Evolutionary conservation across 2,113 vertebrate genomes (phyloP), one percentile per base, ranked within the genome.

Genomic region (Paedocypris sp.): DNA sequence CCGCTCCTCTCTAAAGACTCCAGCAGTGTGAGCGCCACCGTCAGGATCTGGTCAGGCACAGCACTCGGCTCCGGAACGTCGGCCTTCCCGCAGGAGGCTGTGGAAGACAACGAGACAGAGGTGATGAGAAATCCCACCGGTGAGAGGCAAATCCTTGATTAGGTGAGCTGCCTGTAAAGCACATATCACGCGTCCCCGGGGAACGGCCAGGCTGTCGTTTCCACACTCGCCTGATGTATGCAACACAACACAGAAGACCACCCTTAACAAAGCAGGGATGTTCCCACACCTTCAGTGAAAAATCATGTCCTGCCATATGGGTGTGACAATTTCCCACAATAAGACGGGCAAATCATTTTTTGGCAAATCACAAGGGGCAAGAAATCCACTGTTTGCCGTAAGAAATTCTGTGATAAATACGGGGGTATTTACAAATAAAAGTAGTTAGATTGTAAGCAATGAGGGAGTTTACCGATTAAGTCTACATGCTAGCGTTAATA

Each of bases 1-100:
- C 87, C 83, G 45, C 76, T 73, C 65, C 80, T 85, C 73, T 88
- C 85, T 41, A 87, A 58, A 0, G 85, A 84, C 45, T 87, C 83
- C 1, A 77, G 75, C 70, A 89, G 78, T 63, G 79, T 82, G 72
- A 71, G 66, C 35, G 89, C 76, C 1, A 84, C 80, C 1, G 61
- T 60, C 12, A 82, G 75, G 0, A 77, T 77, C 66, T 82, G 79
- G 66, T 87, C 83, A 0, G 82, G 75, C 1, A 85, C 66, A 1
- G 57, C 16, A 12, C 76, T 72, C n/a, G 54, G 66, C 47, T 86
- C 79, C 0, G 57, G 0, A 9, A 63, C 58, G 33, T 87, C 83
- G 28, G 62, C 51, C 66, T 79, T 75, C 51, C 76, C 78, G 0
- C 61, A 33, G 12, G 26, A 56, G 5, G 76, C 79, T 85, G 76